These are phyloP conservation scores for Orientallactaga bullata DNA, from an alignment of 2,113 vertebrate genomes.

Conservation along the genomic window DNA sequence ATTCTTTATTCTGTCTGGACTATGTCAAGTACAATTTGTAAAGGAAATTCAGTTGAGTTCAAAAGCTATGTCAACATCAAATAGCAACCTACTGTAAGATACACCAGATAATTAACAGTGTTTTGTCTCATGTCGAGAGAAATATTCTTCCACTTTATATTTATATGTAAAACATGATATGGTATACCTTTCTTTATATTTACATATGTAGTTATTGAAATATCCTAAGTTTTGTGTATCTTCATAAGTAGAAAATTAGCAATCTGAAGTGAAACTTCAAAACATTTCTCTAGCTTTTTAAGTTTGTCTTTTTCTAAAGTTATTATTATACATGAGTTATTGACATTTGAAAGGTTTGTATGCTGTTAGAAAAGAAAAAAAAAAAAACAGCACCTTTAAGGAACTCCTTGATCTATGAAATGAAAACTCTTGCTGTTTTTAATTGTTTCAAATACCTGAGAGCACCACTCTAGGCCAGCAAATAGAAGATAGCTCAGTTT, in stretches of 20 bases:
- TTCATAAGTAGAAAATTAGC: slow-evolving; percentile 14
- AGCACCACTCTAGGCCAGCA: background rate
- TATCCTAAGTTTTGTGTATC: background rate
- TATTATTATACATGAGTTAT: slow-evolving; percentile 6
- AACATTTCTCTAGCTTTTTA: background rate
- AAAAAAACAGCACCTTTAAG: slow-evolving; percentile 16
- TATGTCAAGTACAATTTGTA: background rate
- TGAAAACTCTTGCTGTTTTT: slow-evolving; percentile 30
- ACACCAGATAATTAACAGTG: background rate
- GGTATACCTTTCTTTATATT: background rate
- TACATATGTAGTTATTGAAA: background rate
- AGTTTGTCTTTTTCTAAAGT: slow-evolving; percentile 6
- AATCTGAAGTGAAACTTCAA: background rate
- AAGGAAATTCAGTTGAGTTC: background rate
- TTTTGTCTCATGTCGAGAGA: background rate
- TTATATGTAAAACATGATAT: background rate
- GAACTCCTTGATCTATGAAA: background rate
- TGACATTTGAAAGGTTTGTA: slow-evolving; percentile 49
- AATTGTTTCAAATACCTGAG: slow-evolving; percentile 38
- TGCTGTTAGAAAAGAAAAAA: slow-evolving; percentile 50
- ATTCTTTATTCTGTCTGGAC: background rate
- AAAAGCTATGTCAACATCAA: background rate
- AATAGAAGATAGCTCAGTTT: background rate
- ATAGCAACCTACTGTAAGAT: background rate
- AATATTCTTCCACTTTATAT: background rate